phyloP scores from a whole-genome alignment of 2,888 invertebrate species.

The Pediacus dermestoides region DNA sequence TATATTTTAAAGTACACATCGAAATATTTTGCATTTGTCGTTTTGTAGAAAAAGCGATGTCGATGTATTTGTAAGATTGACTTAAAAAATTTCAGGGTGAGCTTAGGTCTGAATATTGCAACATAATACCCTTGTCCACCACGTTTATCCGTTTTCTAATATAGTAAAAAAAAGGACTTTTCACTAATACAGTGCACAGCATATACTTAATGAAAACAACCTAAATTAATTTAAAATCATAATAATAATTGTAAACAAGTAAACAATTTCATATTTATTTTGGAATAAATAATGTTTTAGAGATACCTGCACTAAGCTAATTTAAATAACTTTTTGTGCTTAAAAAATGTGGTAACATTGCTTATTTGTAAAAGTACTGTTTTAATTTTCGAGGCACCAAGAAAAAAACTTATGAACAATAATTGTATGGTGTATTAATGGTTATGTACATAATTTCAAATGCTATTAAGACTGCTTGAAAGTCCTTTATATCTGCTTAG shows the following conservation, averaged over 20 bases:
- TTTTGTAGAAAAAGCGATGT: too few relatives aligned
- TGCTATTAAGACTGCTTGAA: conserved; percentile 38
- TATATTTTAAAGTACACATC: too few relatives aligned
- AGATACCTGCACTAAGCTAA: conserved; percentile 26
- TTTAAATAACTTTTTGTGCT: conserved; percentile 25
- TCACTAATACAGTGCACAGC: background rate
- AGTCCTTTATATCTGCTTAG: conserved; percentile 39
- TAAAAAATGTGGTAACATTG: conserved; percentile 13
- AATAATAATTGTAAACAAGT: too few relatives aligned
- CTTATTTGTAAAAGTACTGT: conserved; percentile 13
- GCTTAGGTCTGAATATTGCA: too few relatives aligned
- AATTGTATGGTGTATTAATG: conserved; percentile 26
- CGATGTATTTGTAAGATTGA: too few relatives aligned
- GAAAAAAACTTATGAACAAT: conserved; percentile 23
- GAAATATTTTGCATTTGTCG: too few relatives aligned
- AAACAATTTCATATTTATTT: conserved; percentile 28
- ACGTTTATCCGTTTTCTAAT: too few relatives aligned
- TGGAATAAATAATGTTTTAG: conserved; percentile 22
- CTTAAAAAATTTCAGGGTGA: too few relatives aligned
- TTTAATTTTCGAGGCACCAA: conserved; percentile 22
- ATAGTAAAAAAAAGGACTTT: background rate
- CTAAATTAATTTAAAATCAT: background rate
- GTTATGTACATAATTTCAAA: conserved; percentile 34
- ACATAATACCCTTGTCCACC: too few relatives aligned
- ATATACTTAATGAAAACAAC: background rate